phyloP scores from a whole-genome alignment of 2,113 vertebrate genomes.

The Noturus placidus region DNA sequence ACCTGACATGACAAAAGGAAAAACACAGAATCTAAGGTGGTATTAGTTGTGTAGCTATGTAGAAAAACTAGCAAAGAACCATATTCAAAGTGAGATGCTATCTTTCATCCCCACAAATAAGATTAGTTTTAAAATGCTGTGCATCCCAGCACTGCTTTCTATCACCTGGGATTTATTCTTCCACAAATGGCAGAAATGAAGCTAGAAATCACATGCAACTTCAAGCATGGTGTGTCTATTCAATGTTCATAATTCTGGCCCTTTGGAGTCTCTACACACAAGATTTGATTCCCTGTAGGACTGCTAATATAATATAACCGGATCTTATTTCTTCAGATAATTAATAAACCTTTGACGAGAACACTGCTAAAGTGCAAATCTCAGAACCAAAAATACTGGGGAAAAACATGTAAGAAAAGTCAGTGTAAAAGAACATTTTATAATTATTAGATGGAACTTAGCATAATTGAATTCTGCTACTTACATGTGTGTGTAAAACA shows the following conservation, averaged over 20 bases:
- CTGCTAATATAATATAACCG: background rate
- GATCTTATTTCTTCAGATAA: background rate
- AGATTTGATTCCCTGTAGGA: background rate
- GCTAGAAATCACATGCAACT: background rate
- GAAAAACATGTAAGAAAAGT: background rate
- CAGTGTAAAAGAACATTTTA: background rate
- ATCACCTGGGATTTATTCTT: background rate
- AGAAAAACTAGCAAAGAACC: background rate
- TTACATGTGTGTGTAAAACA: background rate
- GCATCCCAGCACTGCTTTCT: background rate
- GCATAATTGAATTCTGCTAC: background rate
- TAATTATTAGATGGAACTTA: background rate
- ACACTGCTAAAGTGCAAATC: background rate
- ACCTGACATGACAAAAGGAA: background rate
- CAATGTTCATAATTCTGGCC: background rate
- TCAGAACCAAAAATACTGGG: background rate
- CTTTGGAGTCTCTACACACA: background rate
- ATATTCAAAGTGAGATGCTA: background rate
- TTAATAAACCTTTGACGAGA: background rate
- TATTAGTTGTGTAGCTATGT: background rate
- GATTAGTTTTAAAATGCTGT: background rate
- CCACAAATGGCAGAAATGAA: background rate
- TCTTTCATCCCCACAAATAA: background rate
- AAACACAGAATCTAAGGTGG: background rate
- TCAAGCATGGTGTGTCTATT: background rate